phyloP scores from a whole-genome alignment of 92 coral and sea anemone genomes.

The Porites lobata region DNA sequence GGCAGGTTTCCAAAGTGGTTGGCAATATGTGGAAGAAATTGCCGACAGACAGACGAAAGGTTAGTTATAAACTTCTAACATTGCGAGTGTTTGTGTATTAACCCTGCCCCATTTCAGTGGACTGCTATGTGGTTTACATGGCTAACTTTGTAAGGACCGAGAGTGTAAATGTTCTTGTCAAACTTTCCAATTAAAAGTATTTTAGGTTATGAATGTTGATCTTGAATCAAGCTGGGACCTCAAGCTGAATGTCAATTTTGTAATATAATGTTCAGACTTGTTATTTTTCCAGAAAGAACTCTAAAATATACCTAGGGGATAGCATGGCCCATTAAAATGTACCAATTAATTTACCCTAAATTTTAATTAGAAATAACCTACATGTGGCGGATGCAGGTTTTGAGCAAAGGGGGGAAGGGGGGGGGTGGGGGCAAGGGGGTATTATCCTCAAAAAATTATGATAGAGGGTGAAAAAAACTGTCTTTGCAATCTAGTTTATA shows the following conservation, averaged over 20 bases:
- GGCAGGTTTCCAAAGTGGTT: constrained; percentile 15
- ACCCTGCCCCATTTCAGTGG: constrained; percentile 2
- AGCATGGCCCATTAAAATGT: constrained; percentile 1
- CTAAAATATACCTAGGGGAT: too few species aligned
- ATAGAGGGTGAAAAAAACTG: too few species aligned
- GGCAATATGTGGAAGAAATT: constrained; percentile 14
- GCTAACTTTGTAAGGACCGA: constrained; percentile 17
- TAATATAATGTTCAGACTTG: constrained; percentile 4
- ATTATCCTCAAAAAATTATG: too few species aligned
- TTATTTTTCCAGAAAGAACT: too few species aligned
- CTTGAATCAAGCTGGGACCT: too few species aligned
- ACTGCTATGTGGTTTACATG: constrained; percentile 7
- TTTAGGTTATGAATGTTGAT: too few species aligned
- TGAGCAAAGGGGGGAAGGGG: too few species aligned
- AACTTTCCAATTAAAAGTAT: constrained; percentile 11
- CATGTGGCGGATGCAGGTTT: too few species aligned
- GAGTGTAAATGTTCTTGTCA: constrained; percentile 15
- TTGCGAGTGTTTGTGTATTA: constrained; percentile 13
- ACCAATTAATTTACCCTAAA: constrained; percentile 7
- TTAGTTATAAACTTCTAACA: constrained; percentile 7
- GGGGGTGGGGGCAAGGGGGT: constrained; percentile 5
- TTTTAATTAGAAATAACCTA: too few species aligned
- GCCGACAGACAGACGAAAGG: constrained; percentile 15
- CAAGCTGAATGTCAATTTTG: too few species aligned
- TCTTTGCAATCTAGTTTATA: constrained; percentile 11